A percentile compares a stretch with the other conserved stretches of the same genome.
phyloP scores from a whole-genome alignment of 2,797 vertebrate species.

The Mastacembelus armatus region DNA sequence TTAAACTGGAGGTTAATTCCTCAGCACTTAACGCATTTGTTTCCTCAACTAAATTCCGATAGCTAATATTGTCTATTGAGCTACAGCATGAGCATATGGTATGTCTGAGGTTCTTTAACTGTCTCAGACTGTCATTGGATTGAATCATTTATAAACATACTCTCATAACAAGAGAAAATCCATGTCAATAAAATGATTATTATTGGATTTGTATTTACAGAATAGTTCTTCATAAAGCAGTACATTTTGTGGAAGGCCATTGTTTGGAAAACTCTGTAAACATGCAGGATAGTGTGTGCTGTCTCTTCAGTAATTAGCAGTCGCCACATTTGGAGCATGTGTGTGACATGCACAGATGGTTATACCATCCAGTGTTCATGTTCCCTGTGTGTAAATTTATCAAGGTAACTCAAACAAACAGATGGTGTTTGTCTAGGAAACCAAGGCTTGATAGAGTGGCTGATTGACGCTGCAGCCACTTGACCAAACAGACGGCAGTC shows the following conservation, averaged over 20 bases:
- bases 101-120: neutral
- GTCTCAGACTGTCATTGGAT: neutral
- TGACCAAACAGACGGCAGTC: neutral
- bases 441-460: too few species aligned
- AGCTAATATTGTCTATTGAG: constrained; percentile 21
- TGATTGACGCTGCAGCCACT: neutral
- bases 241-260: neutral
- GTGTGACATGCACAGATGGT: neutral
- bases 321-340: neutral
- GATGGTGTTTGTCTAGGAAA: neutral
- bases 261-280: neutral
- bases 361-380: neutral
- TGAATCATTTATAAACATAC: neutral
- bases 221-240: too few species aligned
- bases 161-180: neutral
- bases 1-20: constrained; percentile 61
- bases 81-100: neutral
- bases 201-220: neutral
- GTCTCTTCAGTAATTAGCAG: neutral
- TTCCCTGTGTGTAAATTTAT: neutral
- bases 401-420: neutral
- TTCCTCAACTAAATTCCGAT: constrained; percentile 49
- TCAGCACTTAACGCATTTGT: constrained; percentile 56
- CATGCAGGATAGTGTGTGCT: too few species aligned
- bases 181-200: neutral